Conservation (phyloP, 2,888 invertebrate species). For the Mythimna vitellina region DNA sequence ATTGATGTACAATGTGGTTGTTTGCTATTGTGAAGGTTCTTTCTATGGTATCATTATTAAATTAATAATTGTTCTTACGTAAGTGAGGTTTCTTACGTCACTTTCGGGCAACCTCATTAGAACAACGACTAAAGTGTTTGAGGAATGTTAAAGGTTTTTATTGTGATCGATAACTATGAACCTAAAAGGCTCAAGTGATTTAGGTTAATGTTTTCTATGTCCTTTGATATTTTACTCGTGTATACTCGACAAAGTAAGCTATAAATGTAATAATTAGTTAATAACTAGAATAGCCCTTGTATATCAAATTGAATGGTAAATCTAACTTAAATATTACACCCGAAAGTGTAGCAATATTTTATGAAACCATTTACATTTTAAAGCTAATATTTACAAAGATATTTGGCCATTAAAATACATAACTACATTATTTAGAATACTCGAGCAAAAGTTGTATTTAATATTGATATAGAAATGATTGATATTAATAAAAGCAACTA, state of each 20-base stretch:
- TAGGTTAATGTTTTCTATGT: neutral
- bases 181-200: conserved; percentile 1
- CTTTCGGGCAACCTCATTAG: conserved; percentile 45
- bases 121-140: conserved; percentile 14
- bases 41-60: conserved; percentile 54
- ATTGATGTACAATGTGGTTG: conserved; percentile 60
- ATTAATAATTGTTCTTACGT: conserved; percentile 57
- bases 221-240: conserved; percentile 9
- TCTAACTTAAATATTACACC: conserved; percentile 11
- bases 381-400: conserved; percentile 64
- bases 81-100: conserved; percentile 48
- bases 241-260: conserved; percentile 1
- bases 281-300: conserved; percentile 1
- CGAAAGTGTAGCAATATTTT: conserved; percentile 39
- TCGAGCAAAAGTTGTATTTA: conserved; percentile 50
- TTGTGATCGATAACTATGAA: conserved; percentile 18
- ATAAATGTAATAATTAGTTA: conserved; percentile 15
- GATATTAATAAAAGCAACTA: conserved; percentile 48
- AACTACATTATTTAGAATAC: conserved; percentile 60
- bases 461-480: conserved; percentile 38
- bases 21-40: conserved; percentile 61
- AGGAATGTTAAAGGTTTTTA: conserved; percentile 11
- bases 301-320: conserved; percentile 9
- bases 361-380: conserved; percentile 42
- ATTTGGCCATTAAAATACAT: conserved; percentile 67